Evolutionary conservation across 64 coral and sea anemone genomes (phyloP).

Genomic region (Stichodactyla mertensii): DNA sequence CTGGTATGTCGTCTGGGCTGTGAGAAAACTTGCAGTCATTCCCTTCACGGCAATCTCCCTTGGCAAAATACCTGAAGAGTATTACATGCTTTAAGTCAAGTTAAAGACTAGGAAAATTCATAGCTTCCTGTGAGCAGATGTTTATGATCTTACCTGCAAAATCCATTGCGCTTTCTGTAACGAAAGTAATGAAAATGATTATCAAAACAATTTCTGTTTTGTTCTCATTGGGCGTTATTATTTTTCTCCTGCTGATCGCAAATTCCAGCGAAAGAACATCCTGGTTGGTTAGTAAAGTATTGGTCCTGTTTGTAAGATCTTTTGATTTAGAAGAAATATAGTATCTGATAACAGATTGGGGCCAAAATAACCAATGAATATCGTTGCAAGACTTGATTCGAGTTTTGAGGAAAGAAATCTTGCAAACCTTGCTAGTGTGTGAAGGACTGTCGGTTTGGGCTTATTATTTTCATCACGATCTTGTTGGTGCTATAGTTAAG

Average conservation of each 20-base stretch:
- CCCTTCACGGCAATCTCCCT: slow-evolving; percentile 76
- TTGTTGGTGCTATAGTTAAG: neutral
- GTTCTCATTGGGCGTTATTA: too few species aligned
- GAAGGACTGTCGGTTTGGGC: neutral
- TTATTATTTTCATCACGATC: neutral
- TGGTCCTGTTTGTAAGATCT: too few species aligned
- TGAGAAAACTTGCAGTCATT: slow-evolving; percentile 88
- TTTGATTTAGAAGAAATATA: too few species aligned
- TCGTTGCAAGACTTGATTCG: neutral
- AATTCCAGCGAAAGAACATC: too few species aligned
- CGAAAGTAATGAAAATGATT: neutral
- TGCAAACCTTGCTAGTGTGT: neutral
- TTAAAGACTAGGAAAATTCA: neutral
- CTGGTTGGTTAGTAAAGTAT: too few species aligned
- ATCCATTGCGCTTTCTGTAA: slow-evolving; percentile 81
- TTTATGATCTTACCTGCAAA: slow-evolving; percentile 57
- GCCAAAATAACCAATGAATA: neutral
- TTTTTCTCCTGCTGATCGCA: too few species aligned
- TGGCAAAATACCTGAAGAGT: slow-evolving; percentile 67
- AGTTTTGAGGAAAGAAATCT: neutral
- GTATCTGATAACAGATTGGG: neutral
- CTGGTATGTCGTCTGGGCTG: slow-evolving; percentile 64
- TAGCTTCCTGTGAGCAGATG: neutral
- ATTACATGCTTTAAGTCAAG: too few species aligned
- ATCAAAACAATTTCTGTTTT: neutral